Evolutionary conservation across 2,888 invertebrate species (phyloP).

Genomic region (Tachina fera): DNA sequence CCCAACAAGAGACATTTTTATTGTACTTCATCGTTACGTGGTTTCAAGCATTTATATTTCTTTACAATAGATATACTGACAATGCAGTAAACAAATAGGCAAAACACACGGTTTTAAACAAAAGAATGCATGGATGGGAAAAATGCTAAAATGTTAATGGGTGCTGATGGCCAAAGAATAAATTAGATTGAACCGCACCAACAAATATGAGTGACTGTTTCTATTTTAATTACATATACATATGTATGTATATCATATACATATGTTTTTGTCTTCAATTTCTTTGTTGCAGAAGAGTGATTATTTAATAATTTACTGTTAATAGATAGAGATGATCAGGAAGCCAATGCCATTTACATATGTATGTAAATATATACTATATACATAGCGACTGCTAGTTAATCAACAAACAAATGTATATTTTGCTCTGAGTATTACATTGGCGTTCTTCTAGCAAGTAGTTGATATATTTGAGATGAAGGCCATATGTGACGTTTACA

Average conservation of each 20-base stretch:
- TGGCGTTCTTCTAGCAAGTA: conserved; percentile 18
- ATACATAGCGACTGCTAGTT: neutral
- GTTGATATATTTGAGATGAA: conserved; percentile 58
- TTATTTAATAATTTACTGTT: conserved; percentile 49
- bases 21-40: conserved; percentile 32
- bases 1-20: conserved; percentile 6
- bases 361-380: conserved; percentile 27
- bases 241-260: too few species aligned
- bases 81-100: conserved; percentile 15
- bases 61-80: conserved; percentile 10
- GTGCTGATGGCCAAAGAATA: conserved; percentile 28
- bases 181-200: neutral
- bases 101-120: conserved; percentile 5
- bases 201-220: neutral
- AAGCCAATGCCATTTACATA: conserved; percentile 53
- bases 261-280: neutral
- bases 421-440: conserved; percentile 1
- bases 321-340: conserved; percentile 47
- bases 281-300: conserved; percentile 23
- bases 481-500: conserved; percentile 66
- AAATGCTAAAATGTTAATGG: conserved; percentile 24
- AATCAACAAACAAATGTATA: conserved; percentile 8
- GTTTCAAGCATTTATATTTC: neutral
- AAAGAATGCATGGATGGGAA: neutral
- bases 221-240: conserved; percentile 3